These are phyloP conservation scores for Callyntrura sp. DNA, from an alignment of 2,888 invertebrate species.

Conservation along the genomic window DNA sequence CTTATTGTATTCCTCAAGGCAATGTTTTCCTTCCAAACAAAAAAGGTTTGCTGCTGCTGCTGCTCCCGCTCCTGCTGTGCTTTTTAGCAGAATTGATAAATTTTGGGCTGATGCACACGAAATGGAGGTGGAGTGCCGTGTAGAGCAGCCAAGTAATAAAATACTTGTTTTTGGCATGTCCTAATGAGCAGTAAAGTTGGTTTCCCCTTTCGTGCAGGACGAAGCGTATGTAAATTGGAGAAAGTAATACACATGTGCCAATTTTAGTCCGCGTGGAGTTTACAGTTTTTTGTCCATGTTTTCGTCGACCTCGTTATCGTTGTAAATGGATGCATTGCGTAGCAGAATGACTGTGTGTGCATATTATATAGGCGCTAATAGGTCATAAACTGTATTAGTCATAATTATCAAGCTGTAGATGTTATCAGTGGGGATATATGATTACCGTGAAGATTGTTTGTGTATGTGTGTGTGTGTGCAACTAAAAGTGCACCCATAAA, in stretches of 20 bases:
- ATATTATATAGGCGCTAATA: slow-evolving; percentile 46
- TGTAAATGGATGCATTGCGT: neutral
- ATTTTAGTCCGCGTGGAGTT: neutral
- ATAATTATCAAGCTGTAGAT: slow-evolving; percentile 64
- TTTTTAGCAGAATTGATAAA: slow-evolving; percentile 32
- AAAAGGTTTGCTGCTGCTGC: no score
- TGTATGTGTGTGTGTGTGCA: slow-evolving; percentile 23
- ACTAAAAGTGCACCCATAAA: neutral
- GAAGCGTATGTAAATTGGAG: neutral
- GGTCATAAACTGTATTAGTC: slow-evolving; percentile 36
- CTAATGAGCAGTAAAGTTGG: slow-evolving; percentile 63
- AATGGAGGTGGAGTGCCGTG: slow-evolving; percentile 56
- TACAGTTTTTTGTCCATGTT: neutral
- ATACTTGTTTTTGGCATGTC: slow-evolving; percentile 75
- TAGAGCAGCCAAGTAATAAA: slow-evolving; percentile 63
- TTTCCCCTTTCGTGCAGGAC: slow-evolving; percentile 11
- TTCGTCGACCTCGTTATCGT: neutral
- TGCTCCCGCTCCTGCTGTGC: no score
- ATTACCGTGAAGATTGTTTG: neutral
- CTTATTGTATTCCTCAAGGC: neutral
- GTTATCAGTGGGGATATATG: slow-evolving; percentile 37
- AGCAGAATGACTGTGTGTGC: slow-evolving; percentile 4
- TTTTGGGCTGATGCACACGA: slow-evolving; percentile 43
- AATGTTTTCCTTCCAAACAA: slow-evolving; percentile 16
- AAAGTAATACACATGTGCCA: slow-evolving; percentile 16